A percentile compares a stretch with the other conserved stretches of the same genome.
These are phyloP conservation scores for Clostera curtula DNA, from an alignment of 2,888 invertebrate species.

Conservation along the genomic window DNA sequence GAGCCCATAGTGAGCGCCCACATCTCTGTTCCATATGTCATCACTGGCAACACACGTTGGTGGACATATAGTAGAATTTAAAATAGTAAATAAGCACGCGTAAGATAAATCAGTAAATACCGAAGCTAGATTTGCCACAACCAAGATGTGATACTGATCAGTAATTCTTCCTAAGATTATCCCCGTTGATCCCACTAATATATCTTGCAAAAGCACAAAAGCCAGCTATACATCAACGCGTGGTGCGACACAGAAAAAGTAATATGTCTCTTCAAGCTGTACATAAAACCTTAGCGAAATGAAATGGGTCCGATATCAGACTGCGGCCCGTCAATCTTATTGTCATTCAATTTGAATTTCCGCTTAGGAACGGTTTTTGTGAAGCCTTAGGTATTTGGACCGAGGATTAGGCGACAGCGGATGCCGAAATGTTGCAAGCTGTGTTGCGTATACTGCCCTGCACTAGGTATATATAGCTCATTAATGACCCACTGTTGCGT, in stretches of 20 bases:
- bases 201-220: constrained; percentile 13
- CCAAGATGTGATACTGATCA: constrained; percentile 1
- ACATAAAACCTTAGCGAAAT: constrained; percentile 44
- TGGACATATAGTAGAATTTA: no score
- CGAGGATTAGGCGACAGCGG: constrained; percentile 20
- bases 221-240: constrained; percentile 23
- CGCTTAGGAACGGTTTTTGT: constrained; percentile 53
- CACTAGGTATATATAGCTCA: no score
- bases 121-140: no score
- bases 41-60: no score
- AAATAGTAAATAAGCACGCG: no score
- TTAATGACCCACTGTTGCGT: no score
- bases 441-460: no score
- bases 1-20: no score
- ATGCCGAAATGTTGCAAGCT: constrained; percentile 1
- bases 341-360: constrained; percentile 72
- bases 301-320: constrained; percentile 58
- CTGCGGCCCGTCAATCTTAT: constrained; percentile 66
- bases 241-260: constrained; percentile 31
- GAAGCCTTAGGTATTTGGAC: constrained; percentile 28
- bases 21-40: no score
- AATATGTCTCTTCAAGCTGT: constrained; percentile 39
- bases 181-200: constrained; percentile 12
- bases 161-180: constrained; percentile 9
- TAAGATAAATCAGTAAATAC: no score